A percentile compares a stretch with the other conserved stretches of the same genome.
These are phyloP conservation scores for Percina caprodes DNA, from an alignment of 2,113 vertebrate species.

Conservation along the genomic window DNA sequence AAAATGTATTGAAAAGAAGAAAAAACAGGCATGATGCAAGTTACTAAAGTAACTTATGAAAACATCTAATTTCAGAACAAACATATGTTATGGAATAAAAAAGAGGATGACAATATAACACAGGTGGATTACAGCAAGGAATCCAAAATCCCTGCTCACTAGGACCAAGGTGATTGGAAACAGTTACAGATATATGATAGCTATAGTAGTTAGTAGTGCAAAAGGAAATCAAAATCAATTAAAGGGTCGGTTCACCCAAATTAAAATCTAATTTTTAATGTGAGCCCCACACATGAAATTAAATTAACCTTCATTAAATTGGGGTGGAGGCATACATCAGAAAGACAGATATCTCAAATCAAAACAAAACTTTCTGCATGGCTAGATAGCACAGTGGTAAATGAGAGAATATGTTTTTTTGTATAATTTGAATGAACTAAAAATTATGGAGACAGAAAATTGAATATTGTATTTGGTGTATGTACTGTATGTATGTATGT, in stretches of 20 bases:
- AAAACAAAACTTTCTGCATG: slow-evolving; percentile 3
- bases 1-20: slow-evolving; percentile 14
- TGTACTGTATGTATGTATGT: neutral
- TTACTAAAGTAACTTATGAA: neutral
- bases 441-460: slow-evolving; percentile 1
- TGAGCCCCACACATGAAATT: slow-evolving; percentile 24
- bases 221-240: slow-evolving; percentile 20
- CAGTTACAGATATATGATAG: neutral
- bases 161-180: slow-evolving; percentile 21
- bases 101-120: slow-evolving; percentile 13
- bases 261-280: neutral
- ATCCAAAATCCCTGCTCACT: neutral
- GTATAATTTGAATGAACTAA: neutral
- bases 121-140: neutral
- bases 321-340: slow-evolving; percentile 3
- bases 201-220: neutral
- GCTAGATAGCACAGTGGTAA: neutral
- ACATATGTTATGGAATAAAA: neutral
- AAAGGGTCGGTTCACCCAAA: neutral
- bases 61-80: slow-evolving; percentile 24
- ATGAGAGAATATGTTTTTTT: slow-evolving; percentile 5
- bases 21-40: slow-evolving; percentile 30
- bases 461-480: neutral
- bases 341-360: neutral
- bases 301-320: slow-evolving; percentile 26